A percentile compares a stretch with the other conserved stretches of the same genome.
Conservation (phyloP, 2,888 invertebrate species). For the Conistra vaccinii region DNA sequence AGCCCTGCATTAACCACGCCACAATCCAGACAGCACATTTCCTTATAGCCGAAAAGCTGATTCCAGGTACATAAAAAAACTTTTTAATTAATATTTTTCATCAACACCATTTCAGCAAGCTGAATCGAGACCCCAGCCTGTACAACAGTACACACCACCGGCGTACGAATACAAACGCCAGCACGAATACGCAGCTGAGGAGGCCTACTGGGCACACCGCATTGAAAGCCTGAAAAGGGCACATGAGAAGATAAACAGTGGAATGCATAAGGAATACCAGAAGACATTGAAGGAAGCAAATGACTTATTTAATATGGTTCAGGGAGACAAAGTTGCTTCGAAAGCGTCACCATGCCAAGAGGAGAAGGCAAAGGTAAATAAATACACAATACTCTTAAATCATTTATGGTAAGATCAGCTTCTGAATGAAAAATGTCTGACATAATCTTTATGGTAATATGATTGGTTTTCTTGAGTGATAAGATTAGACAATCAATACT, state of each 20-base stretch:
- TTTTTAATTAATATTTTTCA: neutral
- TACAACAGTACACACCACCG: conserved; percentile 77
- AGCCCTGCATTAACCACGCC: neutral
- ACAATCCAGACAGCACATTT: neutral
- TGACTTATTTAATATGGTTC: conserved; percentile 81
- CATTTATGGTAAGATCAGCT: neutral
- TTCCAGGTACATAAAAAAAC: neutral
- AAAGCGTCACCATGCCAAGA: conserved; percentile 87
- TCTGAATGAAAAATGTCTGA: neutral
- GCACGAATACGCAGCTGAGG: conserved; percentile 82
- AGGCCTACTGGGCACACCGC: conserved; percentile 86
- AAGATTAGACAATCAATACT: conserved; percentile 1
- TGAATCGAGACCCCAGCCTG: conserved; percentile 70
- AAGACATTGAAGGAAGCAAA: conserved; percentile 86
- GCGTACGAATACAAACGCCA: conserved; percentile 77
- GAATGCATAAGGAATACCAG: conserved; percentile 86
- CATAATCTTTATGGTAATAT: neutral
- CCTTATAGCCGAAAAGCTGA: neutral
- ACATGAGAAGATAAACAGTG: conserved; percentile 84
- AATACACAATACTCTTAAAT: neutral
- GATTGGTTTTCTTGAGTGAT: neutral
- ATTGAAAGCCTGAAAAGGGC: conserved; percentile 85
- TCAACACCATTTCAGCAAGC: conserved; percentile 77
- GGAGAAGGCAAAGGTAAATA: conserved; percentile 85
- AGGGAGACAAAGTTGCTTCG: conserved; percentile 79